These are phyloP conservation scores for Atrina japonica DNA, from an alignment of 2,888 invertebrate species.

Conservation along the genomic window DNA sequence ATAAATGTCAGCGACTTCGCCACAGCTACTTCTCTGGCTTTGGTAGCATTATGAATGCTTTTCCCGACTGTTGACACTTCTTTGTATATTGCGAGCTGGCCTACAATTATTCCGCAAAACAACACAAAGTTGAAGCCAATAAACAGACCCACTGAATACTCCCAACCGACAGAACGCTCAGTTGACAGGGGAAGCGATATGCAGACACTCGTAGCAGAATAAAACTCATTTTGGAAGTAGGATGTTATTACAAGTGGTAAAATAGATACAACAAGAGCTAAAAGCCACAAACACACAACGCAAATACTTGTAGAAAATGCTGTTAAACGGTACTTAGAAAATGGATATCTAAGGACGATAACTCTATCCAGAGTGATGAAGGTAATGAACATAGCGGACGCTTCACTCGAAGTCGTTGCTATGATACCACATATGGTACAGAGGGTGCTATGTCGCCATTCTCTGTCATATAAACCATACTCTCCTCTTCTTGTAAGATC, in stretches of 20 bases:
- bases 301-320: too few species aligned
- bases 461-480: conserved; percentile 13
- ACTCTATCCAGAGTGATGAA: conserved; percentile 22
- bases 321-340: neutral
- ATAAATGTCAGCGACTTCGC: conserved; percentile 15
- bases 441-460: conserved; percentile 18
- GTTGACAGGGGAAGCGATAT: conserved; percentile 21
- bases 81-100: conserved; percentile 9
- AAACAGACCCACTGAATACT: conserved; percentile 16
- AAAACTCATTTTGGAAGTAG: neutral
- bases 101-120: conserved; percentile 7
- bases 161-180: neutral
- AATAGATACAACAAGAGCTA: neutral
- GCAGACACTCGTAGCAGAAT: conserved; percentile 17
- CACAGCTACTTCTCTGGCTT: neutral
- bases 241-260: neutral
- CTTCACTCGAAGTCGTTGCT: conserved; percentile 19
- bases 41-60: neutral
- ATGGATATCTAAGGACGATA: conserved; percentile 13
- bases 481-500: neutral
- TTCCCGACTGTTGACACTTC: neutral
- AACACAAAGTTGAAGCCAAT: conserved; percentile 16
- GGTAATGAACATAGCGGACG: conserved; percentile 10
- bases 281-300: neutral
- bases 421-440: conserved; percentile 19